Conservation (phyloP, 2,113 vertebrate genomes). For the Felis chaus region DNA sequence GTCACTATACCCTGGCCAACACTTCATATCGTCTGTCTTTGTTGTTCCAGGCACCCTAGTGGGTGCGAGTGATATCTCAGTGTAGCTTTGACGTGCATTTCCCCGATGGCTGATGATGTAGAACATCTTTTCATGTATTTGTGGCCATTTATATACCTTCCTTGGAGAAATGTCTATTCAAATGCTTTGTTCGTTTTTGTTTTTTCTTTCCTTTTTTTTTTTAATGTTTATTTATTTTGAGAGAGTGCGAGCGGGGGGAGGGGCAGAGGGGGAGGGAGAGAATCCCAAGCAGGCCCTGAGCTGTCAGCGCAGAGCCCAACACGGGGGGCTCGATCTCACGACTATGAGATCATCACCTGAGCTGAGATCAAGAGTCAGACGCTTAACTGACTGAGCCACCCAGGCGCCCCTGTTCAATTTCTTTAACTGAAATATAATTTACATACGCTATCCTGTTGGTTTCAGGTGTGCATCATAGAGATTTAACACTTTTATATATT, state of each 20-base stretch:
- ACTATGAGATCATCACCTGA: no score
- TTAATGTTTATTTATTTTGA: no score
- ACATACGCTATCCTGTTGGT: neutral
- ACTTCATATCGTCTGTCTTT: neutral
- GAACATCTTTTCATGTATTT: neutral
- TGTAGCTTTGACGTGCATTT: neutral
- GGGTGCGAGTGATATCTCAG: fast-evolving
- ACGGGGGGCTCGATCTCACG: no score
- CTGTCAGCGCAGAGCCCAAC: no score
- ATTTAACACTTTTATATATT: neutral
- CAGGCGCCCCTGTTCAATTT: neutral
- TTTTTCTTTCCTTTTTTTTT: no score
- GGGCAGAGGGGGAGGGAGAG: no score
- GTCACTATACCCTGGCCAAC: neutral
- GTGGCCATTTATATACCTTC: neutral
- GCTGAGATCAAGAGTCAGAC: no score
- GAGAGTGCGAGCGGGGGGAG: no score
- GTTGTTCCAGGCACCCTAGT: neutral
- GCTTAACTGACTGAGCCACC: no score
- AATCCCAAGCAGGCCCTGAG: no score
- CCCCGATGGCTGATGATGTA: neutral
- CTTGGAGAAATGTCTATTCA: neutral
- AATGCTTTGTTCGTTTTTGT: neutral
- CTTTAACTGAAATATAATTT: neutral
- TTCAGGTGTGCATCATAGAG: neutral